Evolutionary conservation across 2,113 vertebrate genomes (phyloP).

Genomic region (Willisornis vidua): DNA sequence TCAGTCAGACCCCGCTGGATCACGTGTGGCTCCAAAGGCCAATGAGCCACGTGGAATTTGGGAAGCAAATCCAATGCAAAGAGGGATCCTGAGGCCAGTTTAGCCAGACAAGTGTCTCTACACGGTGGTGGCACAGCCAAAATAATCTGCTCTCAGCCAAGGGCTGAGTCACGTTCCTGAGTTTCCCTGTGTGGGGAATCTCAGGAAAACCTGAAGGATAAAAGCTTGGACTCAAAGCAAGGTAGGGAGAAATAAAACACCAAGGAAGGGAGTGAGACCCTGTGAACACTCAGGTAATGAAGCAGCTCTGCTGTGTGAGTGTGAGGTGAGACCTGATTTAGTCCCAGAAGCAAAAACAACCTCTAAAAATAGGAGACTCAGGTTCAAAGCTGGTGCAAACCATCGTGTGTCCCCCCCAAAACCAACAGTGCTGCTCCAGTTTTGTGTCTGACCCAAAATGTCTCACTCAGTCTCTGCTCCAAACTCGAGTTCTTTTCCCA

Average conservation of each 20-base stretch:
- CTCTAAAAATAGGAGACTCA: slow-evolving; percentile 12
- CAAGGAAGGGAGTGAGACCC: background rate
- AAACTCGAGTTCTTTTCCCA: background rate
- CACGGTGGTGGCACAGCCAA: background rate
- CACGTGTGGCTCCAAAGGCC: rapidly evolving
- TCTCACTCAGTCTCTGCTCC: background rate
- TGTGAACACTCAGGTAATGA: background rate
- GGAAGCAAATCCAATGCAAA: background rate
- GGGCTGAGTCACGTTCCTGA: background rate
- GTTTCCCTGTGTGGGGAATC: background rate
- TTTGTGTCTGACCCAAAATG: background rate
- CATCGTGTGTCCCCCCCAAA: background rate
- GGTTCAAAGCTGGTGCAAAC: background rate
- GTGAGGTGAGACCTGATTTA: slow-evolving; percentile 19
- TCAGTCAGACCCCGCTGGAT: background rate
- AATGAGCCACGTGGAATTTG: rapidly evolving
- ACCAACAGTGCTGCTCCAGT: background rate
- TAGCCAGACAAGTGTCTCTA: background rate
- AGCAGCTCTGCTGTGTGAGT: background rate
- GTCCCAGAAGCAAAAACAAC: background rate
- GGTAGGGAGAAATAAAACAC: background rate
- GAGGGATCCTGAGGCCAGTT: background rate
- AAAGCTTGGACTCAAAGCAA: background rate
- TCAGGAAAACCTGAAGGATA: background rate
- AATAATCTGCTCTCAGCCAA: background rate